Conservation (phyloP, 2,797 vertebrate species). For the Artibeus lituratus region DNA sequence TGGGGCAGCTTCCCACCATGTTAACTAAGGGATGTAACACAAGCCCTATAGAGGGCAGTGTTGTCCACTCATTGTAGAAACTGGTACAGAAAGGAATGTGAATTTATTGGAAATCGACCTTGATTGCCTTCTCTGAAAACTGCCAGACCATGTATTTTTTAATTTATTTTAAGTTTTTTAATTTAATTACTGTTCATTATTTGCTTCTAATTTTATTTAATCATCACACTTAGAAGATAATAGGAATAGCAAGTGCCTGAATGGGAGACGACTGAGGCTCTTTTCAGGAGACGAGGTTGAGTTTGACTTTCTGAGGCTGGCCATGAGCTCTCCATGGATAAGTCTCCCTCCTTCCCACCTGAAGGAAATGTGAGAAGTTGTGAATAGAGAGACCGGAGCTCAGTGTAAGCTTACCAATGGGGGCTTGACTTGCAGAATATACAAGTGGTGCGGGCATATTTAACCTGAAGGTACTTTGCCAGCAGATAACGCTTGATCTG, state of each 20-base stretch:
- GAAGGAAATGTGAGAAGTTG: background rate
- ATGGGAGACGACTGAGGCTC: background rate
- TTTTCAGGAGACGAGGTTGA: background rate
- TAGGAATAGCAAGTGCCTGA: slow-evolving; percentile 13
- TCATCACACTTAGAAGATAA: slow-evolving; percentile 25
- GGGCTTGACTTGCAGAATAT: background rate
- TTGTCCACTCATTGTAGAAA: slow-evolving; percentile 25
- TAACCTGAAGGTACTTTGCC: slow-evolving; percentile 48
- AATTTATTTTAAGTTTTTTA: slow-evolving; percentile 67
- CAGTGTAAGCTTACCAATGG: background rate
- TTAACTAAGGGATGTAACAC: slow-evolving; percentile 16
- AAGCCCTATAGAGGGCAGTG: slow-evolving; percentile 40
- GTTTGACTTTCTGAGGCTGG: background rate
- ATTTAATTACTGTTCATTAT: slow-evolving; percentile 65
- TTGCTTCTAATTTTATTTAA: slow-evolving; percentile 67
- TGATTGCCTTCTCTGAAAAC: slow-evolving; percentile 16
- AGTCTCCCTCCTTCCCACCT: background rate
- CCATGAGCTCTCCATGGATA: background rate
- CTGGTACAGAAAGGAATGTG: slow-evolving; percentile 62
- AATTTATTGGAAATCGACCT: slow-evolving; percentile 1
- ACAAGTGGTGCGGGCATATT: background rate
- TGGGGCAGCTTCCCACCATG: background rate
- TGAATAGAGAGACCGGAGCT: background rate
- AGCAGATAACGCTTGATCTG: slow-evolving; percentile 12
- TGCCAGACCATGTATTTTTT: background rate